Percentiles rank a stretch among this genome's conserved stretches.
phyloP scores from a whole-genome alignment of 1,140 invertebrate genomes.

The Muscidifurax raptorellus region DNA sequence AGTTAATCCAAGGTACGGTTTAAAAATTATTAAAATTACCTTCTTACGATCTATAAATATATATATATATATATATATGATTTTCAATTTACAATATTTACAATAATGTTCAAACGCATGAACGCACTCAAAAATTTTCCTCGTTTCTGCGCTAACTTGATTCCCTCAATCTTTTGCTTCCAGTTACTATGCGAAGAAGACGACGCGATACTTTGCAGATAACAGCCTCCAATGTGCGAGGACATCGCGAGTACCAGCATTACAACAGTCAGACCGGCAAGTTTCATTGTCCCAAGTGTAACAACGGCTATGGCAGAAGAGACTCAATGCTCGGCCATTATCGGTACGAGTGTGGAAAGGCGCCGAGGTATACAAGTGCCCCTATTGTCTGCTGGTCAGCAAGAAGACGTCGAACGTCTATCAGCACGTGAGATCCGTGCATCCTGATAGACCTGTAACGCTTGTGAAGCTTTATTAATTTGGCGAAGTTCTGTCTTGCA shows the following conservation, averaged over 20 bases:
- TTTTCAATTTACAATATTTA: too few species aligned
- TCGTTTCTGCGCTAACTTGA: background rate
- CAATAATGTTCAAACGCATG: background rate
- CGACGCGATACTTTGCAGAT: too few species aligned
- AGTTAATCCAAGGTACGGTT: background rate
- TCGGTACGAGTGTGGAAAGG: slow-evolving; percentile 78
- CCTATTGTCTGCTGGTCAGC: slow-evolving; percentile 71
- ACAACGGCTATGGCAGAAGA: slow-evolving; percentile 68
- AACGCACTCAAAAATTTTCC: background rate
- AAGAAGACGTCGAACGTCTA: slow-evolving; percentile 72
- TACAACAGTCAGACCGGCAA: slow-evolving; percentile 58
- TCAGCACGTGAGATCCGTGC: slow-evolving; percentile 67
- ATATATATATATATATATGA: too few species aligned
- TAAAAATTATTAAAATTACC: too few species aligned
- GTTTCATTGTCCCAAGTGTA: slow-evolving; percentile 71
- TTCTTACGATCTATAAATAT: too few species aligned
- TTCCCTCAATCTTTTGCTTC: too few species aligned
- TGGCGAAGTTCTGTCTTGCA: too few species aligned
- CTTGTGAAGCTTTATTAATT: slow-evolving; percentile 50
- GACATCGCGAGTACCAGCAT: background rate
- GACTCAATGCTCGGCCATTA: slow-evolving; percentile 71
- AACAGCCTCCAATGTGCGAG: too few species aligned
- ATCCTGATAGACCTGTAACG: slow-evolving; percentile 65
- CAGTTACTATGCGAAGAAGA: too few species aligned
- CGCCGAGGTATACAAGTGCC: slow-evolving; percentile 78